These are phyloP conservation scores for Cheumatopsyche charites DNA, from an alignment of 1,140 invertebrate species.

Conservation along the genomic window DNA sequence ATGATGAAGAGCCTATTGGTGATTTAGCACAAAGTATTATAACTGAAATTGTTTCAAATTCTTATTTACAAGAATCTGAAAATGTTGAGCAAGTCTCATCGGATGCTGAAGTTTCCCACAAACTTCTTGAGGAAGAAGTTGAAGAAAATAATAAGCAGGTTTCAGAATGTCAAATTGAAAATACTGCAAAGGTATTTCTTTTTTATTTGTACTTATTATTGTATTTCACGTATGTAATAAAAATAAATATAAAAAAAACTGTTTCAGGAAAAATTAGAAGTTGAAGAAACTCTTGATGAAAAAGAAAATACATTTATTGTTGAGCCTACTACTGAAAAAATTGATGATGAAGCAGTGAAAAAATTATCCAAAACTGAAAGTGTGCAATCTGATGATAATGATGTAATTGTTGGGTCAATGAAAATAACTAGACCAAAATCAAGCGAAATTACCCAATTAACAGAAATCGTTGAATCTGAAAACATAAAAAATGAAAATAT, in stretches of 20 bases:
- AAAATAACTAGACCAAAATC: conserved; percentile 8
- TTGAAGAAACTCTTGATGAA: not conserved
- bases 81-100: conserved; percentile 21
- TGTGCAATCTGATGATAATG: conserved; percentile 37
- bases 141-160: not conserved
- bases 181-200: too few species aligned
- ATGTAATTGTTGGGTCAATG: conserved; percentile 34
- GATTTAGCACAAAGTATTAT: conserved; percentile 46
- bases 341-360: not conserved
- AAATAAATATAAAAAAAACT: not conserved
- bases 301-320: not conserved
- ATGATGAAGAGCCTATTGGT: conserved; percentile 46
- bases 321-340: too few species aligned
- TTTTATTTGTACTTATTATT: not conserved
- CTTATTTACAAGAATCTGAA: conserved; percentile 35
- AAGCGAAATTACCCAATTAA: not conserved
- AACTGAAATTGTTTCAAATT: conserved; percentile 43
- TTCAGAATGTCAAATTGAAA: too few species aligned
- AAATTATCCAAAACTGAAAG: conserved; percentile 29
- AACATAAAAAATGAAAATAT: not conserved
- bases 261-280: not conserved
- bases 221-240: not conserved
- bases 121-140: not conserved
- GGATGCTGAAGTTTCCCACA: not conserved
- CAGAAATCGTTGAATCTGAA: conserved; percentile 20